Conservation (phyloP, 1,140 invertebrate genomes). For the Rhagoletis zephyria region DNA sequence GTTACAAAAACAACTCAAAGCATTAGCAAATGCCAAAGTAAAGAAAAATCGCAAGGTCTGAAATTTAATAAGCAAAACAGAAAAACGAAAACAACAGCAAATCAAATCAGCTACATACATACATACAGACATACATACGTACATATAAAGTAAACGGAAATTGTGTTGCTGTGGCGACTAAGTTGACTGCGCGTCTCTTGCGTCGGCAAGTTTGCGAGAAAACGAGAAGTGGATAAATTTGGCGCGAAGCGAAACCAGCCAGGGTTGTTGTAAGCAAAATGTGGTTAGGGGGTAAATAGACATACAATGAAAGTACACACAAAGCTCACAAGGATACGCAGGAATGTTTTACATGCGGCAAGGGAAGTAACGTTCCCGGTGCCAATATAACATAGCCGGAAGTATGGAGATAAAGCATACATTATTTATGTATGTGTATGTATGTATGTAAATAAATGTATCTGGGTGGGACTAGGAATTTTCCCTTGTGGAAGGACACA, state of each 20-base stretch:
- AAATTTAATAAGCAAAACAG: constrained; percentile 38
- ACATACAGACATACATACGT: neutral
- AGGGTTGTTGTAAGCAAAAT: constrained; percentile 3
- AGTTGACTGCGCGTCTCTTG: constrained; percentile 10
- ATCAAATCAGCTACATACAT: neutral
- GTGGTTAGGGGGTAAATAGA: neutral
- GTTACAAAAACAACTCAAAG: constrained; percentile 56
- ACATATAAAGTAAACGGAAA: neutral
- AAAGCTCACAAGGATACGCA: neutral
- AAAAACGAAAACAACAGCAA: constrained; percentile 29
- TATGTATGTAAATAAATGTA: too few species aligned
- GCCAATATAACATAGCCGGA: constrained; percentile 11
- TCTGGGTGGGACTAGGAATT: constrained; percentile 4
- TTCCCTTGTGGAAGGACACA: constrained; percentile 28
- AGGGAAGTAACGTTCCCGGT: neutral
- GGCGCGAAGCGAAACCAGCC: constrained; percentile 23
- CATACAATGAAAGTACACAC: neutral
- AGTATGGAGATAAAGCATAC: neutral
- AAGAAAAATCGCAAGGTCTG: neutral
- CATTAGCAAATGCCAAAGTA: neutral
- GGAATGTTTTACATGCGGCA: constrained; percentile 26
- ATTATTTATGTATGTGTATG: too few species aligned
- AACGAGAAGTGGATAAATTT: constrained; percentile 36
- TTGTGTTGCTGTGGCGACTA: constrained; percentile 9
- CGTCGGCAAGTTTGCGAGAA: neutral